phyloP scores from a whole-genome alignment of 2,797 vertebrate genomes.

The Pelobates cultripes region DNA sequence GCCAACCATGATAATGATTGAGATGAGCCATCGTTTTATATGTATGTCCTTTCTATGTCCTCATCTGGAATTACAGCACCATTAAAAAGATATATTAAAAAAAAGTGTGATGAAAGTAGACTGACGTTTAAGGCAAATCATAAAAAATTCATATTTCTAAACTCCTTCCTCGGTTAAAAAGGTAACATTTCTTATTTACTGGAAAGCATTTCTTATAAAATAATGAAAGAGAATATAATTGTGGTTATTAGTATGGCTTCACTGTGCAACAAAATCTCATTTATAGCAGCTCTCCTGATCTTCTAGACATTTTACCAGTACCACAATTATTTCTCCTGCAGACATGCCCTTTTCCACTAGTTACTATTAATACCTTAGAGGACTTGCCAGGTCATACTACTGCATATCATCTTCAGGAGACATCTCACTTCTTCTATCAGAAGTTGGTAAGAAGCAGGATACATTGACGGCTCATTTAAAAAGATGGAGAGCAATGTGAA shows the following conservation, averaged over 20 bases:
- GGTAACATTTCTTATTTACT: too few species aligned
- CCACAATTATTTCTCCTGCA: slow-evolving; percentile 33
- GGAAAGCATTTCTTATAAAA: too few species aligned
- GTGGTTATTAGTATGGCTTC: background rate
- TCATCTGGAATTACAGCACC: too few species aligned
- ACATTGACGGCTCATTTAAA: background rate
- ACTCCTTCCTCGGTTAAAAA: too few species aligned
- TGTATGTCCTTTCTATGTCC: too few species aligned
- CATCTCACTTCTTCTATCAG: background rate
- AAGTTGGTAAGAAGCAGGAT: background rate
- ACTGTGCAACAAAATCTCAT: background rate
- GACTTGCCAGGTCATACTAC: slow-evolving; percentile 19
- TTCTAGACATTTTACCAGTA: slow-evolving; percentile 16
- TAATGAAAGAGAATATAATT: background rate
- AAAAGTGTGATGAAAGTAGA: too few species aligned
- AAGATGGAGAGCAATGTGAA: background rate
- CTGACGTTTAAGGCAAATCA: too few species aligned
- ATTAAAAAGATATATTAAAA: too few species aligned
- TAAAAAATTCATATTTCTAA: too few species aligned
- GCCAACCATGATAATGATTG: too few species aligned
- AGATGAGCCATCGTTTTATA: too few species aligned
- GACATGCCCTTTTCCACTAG: slow-evolving; percentile 29
- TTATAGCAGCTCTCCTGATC: slow-evolving; percentile 14
- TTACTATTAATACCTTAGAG: slow-evolving; percentile 29
- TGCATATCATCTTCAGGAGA: slow-evolving; percentile 23